Evolutionary conservation across 2,888 invertebrate genomes (phyloP).

Genomic region (Nomada flava): DNA sequence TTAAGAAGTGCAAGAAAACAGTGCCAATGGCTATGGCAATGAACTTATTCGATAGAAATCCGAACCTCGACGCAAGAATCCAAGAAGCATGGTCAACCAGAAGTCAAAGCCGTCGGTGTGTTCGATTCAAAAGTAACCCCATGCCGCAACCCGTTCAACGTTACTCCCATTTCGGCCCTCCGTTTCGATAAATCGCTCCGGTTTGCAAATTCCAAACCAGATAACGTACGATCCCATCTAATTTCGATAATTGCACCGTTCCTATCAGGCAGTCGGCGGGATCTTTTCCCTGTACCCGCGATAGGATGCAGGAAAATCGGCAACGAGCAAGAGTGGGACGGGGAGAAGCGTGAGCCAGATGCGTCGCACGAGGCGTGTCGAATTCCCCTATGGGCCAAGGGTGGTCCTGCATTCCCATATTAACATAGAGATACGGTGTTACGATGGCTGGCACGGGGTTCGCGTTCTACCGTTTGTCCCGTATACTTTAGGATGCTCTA

Average conservation of each 20-base stretch:
- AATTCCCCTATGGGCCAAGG: conserved; percentile 76
- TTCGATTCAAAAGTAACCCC: not conserved
- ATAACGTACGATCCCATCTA: conserved; percentile 56
- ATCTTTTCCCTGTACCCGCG: conserved; percentile 39
- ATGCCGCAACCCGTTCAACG: not conserved
- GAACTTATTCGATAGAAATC: too few relatives aligned
- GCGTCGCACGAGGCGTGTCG: conserved; percentile 77
- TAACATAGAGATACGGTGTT: conserved; percentile 83
- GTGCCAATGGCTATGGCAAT: too few relatives aligned
- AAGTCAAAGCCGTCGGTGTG: too few relatives aligned
- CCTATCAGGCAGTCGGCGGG: conserved; percentile 16
- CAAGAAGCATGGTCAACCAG: too few relatives aligned
- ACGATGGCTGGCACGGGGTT: conserved; percentile 56
- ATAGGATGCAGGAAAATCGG: conserved; percentile 44
- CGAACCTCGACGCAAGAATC: too few relatives aligned
- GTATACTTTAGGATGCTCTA: conserved; percentile 75
- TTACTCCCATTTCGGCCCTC: not conserved
- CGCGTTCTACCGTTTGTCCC: conserved; percentile 40
- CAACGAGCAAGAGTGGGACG: not conserved
- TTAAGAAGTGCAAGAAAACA: too few relatives aligned
- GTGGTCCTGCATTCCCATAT: conserved; percentile 78
- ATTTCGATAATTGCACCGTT: conserved; percentile 57
- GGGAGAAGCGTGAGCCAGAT: conserved; percentile 66
- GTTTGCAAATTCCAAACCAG: conserved; percentile 23
- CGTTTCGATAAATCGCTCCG: conserved; percentile 43